Evolutionary conservation across 1,140 invertebrate genomes (phyloP), one percentile per base, ranked within the genome.

Genomic region (Calliopsis andreniformis): DNA sequence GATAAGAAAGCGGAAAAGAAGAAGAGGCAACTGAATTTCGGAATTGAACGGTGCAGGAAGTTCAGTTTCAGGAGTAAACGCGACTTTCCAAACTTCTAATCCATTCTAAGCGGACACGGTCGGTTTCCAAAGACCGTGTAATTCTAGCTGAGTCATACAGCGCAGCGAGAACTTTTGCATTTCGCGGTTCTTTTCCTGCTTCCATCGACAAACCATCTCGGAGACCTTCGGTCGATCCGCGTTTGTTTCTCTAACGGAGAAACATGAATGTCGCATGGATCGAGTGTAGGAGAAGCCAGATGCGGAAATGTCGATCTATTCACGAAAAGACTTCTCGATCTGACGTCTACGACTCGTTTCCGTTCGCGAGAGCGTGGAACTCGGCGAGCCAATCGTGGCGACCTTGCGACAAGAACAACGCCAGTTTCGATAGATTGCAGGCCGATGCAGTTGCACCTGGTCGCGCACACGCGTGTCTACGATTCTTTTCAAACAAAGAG

Each of bases 401-500:
- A 75, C 49, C 51, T 66, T 56, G 51, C 20, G 47, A 35, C 28
- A 53, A 68, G 69, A 76, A 62, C 39, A 43, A 66, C 30, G 4
- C 62, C 61, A 47, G 70, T 76, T 83, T 83, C 55, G 76, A 84
- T 77, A 79, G 80, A 47, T 79, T 61, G 80, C 80, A 53, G 61
- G 66, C 62, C 35, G 35, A 42, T 18, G 18, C 28, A 47, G 20
- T 28, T 53, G 16, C 62, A 62, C 62, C 56, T 81, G 73, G 6
- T 28, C 23, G 35, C 20, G 42, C 16, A 30, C 7, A 43, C 25
- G 35, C 23, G 35, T 16, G 20, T 45, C 42, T 67, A 55, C 77
- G 39, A 78, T 89, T 90, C 89, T 91, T 91, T 91, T 91, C 85
- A 91, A 91, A 91, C 89, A 89, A 88, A 90, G 89, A 87, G 80